phyloP scores from a whole-genome alignment of 2,888 invertebrate species.

The Odontothrips loti region DNA sequence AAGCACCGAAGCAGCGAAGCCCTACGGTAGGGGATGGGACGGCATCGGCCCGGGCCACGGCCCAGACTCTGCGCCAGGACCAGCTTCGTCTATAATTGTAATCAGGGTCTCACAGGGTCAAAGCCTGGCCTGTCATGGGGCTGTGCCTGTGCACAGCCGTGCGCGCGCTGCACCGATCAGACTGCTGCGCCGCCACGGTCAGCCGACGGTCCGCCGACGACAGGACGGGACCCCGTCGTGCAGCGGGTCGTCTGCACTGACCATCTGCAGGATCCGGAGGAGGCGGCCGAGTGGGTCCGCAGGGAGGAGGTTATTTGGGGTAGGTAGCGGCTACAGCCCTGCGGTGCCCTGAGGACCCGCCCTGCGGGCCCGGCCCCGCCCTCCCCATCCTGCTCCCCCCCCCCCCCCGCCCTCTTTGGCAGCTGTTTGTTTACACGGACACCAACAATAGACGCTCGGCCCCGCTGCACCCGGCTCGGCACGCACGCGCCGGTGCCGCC shows the following conservation, averaged over 20 bases:
- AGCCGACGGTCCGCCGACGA: not conserved
- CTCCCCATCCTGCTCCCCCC: no score
- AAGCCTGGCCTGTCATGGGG: not conserved
- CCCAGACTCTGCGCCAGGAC: not conserved
- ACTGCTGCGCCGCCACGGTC: not conserved
- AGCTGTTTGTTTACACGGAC: constrained; percentile 28
- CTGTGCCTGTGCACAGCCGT: not conserved
- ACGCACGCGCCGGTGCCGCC: no score
- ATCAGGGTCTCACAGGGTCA: constrained; percentile 19
- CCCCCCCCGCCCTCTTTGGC: not conserved
- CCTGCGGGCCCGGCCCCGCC: no score
- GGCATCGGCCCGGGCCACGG: not conserved
- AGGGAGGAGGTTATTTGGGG: no score
- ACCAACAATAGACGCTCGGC: constrained; percentile 13
- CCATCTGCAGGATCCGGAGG: no score
- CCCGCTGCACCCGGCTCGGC: constrained; percentile 29
- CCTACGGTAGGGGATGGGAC: not conserved
- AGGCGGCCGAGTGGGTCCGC: no score
- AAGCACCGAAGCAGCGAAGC: not conserved
- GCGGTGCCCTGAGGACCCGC: no score
- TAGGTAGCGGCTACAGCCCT: no score
- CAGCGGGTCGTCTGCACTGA: no score
- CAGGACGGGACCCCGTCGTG: not conserved
- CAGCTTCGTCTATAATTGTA: constrained; percentile 25
- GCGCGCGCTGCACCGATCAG: not conserved